These are phyloP conservation scores for Gastrophysa polygoni DNA, from an alignment of 2,888 invertebrate species.

Conservation along the genomic window DNA sequence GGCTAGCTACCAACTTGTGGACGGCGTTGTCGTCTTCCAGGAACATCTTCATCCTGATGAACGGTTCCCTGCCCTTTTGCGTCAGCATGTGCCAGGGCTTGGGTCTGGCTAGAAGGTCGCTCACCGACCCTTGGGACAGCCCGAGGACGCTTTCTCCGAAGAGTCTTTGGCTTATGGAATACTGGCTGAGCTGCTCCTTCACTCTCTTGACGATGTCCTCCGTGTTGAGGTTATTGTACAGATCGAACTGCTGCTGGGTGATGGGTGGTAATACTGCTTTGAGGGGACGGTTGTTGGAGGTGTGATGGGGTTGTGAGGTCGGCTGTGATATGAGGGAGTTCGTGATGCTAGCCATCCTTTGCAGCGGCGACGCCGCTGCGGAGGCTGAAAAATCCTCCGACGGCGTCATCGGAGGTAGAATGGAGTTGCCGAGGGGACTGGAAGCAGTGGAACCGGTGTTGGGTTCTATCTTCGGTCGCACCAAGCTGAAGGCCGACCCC, in stretches of 20 bases:
- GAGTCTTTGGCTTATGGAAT: slow-evolving; percentile 95
- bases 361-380: slow-evolving; percentile 90
- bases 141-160: slow-evolving; percentile 99
- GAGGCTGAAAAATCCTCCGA: slow-evolving; percentile 79
- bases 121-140: slow-evolving; percentile 95
- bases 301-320: slow-evolving; percentile 83
- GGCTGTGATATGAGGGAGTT: slow-evolving; percentile 94
- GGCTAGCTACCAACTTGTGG: slow-evolving; percentile 93
- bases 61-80: slow-evolving; percentile 94
- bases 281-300: slow-evolving; percentile 84
- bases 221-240: slow-evolving; percentile 96
- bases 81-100: slow-evolving; percentile 99
- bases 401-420: slow-evolving; percentile 82
- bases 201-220: slow-evolving; percentile 98
- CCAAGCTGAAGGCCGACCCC: slow-evolving; percentile 85
- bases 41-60: slow-evolving; percentile 98
- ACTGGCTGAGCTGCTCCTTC: slow-evolving; percentile 92
- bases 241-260: slow-evolving; percentile 98
- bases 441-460: slow-evolving; percentile 80
- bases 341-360: slow-evolving; percentile 97
- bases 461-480: slow-evolving; percentile 82
- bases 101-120: slow-evolving; percentile 94
- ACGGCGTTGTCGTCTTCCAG: slow-evolving; percentile 95
- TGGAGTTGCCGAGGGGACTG: slow-evolving; percentile 84
- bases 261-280: slow-evolving; percentile 97